Evolutionary conservation across 2,888 invertebrate genomes (phyloP), one percentile per base, ranked within the genome.

Genomic region (Eledona agricola): DNA sequence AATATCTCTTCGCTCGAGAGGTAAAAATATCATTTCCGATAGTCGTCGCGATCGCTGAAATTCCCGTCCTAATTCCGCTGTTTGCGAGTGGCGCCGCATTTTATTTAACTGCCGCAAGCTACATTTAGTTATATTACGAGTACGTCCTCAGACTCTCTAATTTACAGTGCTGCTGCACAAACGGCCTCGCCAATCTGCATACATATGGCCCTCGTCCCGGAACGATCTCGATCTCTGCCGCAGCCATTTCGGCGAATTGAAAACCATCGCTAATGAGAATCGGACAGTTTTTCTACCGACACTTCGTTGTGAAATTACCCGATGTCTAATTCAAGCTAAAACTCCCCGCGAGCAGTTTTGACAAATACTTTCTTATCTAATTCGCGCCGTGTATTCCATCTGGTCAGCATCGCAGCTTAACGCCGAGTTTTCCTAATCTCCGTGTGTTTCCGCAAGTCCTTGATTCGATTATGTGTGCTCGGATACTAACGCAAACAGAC

Each of bases 241-340:
- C 52, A 50, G 34, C 34, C 51, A 50, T 60, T 58, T 52, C 42
- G 47, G 43, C 32, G 57, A 62, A 64, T 61, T 61, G 64, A 62
- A 59, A 64, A 64, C 59, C 62, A 51, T 51, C 58, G 56, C 59
- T 62, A 62, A 62, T 61, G 62, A 62, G 56, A 43, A 60, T 53
- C 37, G 40, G 45, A 53, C 49, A 62, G 40, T 60, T 60, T 61
- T 59, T 59, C 56, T 51, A 58, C 59, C 28, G 34, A 12, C 28
- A 42, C 26, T 31, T 42, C 31, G 29, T 23, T 31, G 31, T 26
- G 35, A 42, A 32, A 40, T 25, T 50, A 20, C 42, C 32, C 42
- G 23, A 38, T 32, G 28, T 32, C 49, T 40, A 29, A 42, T 42
- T 42, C 42, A 15, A 26, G 25, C 42, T 50, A 34, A 32, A 31